phyloP scores from a whole-genome alignment of 2,888 invertebrate genomes.

The Yponomeuta plumbellus region DNA sequence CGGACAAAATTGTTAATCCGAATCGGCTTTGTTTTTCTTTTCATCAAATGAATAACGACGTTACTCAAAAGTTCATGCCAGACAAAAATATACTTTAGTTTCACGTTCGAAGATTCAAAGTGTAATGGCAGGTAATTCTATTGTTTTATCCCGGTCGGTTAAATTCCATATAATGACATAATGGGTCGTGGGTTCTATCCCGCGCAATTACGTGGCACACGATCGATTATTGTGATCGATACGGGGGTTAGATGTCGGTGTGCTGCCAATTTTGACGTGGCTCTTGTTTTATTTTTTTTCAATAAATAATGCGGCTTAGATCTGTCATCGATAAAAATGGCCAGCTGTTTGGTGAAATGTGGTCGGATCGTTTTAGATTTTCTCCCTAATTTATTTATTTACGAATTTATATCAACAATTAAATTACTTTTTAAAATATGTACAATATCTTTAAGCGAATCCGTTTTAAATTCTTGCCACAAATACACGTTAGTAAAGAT shows the following conservation, averaged over 20 bases:
- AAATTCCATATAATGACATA: constrained; percentile 63
- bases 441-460: too few species aligned
- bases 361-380: not conserved
- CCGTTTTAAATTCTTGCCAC: too few species aligned
- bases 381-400: not conserved
- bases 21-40: not conserved
- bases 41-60: not conserved
- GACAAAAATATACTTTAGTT: not conserved
- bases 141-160: constrained; percentile 66
- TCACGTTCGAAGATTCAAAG: constrained; percentile 25
- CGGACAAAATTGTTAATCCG: constrained; percentile 23
- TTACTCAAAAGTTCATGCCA: not conserved
- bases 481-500: too few species aligned
- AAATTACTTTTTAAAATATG: not conserved
- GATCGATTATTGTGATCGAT: constrained; percentile 77
- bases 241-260: constrained; percentile 72
- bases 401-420: not conserved
- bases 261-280: constrained; percentile 60
- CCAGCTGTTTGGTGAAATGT: constrained; percentile 21
- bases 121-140: constrained; percentile 29
- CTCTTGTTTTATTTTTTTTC: constrained; percentile 51
- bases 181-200: constrained; percentile 71
- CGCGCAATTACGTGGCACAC: constrained; percentile 74
- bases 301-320: constrained; percentile 55
- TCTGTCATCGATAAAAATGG: constrained; percentile 50